Evolutionary conservation across 2,113 vertebrate species (phyloP), one percentile per base, ranked within the genome.

Genomic region (Dromiciops gliroides): DNA sequence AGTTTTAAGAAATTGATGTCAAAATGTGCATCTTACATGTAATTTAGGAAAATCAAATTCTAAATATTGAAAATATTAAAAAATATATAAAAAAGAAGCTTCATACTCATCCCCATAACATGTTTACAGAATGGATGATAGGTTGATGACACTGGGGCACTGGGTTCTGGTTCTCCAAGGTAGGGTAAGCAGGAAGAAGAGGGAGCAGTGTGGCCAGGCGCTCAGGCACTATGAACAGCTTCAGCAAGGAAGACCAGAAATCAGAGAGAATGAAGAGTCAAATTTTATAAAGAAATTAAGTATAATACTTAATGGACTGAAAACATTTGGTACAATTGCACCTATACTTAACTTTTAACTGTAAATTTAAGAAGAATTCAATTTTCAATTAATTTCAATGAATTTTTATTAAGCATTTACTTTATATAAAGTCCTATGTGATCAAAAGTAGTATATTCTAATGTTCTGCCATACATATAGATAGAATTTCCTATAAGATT

Each of bases 211-310:
- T 83, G n/a, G n/a, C 16, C 67, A 83, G 19, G 67, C 1, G 19
- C 67, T 83, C 67, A 83, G 19, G 37, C n/a, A 83, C 19, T 19
- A 83, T 83, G n/a, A 83, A 44, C 7, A 83, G n/a, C 5, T 44
- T 44, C n/a, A 44, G 7, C n/a, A 83, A 83, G 67, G 14, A 83
- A 44, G 99, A 99, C 98, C 99, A 99, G 99, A 99, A 99, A 93
- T 98, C 99, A 0, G 99, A 99, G 93, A 97, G 99, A 99, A 90
- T 99, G 98, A 99, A 3, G 75, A 52, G 25, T 49, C 50, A 56
- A 75, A 8, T 50, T 96, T 44, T 83, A 91, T 91, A 91, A 92
- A 50, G 95, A 96, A 95, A 92, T 22, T 52, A 91, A 16, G 53
- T 48, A 4, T 28, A 0, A 93, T 95, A 95, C 97, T 96, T 67